phyloP scores from a whole-genome alignment of 2,113 vertebrate genomes.

The Aptenodytes patagonicus region DNA sequence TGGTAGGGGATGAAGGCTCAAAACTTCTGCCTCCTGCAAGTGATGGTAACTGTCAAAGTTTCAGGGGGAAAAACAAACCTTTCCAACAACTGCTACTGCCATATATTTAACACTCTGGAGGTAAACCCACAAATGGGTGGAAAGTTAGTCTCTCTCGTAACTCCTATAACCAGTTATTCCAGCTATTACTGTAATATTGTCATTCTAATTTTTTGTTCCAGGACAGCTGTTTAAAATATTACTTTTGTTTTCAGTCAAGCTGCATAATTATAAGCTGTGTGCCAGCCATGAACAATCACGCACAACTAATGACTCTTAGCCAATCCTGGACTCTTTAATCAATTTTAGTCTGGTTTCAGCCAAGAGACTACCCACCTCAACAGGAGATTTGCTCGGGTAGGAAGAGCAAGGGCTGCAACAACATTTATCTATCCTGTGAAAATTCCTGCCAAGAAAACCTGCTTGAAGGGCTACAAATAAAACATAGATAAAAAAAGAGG shows the following conservation, averaged over 20 bases:
- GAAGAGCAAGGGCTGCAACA: background rate
- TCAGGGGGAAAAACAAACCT: background rate
- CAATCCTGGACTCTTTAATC: slow-evolving; percentile 18
- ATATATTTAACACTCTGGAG: background rate
- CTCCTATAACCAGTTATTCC: slow-evolving; percentile 50
- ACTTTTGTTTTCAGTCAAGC: slow-evolving; percentile 46
- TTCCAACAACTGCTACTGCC: background rate
- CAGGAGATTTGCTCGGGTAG: background rate
- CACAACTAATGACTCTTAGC: slow-evolving; percentile 2
- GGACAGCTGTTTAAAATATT: slow-evolving; percentile 43
- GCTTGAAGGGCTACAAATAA: background rate
- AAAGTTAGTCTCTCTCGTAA: background rate
- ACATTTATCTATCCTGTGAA: background rate
- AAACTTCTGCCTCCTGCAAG: background rate
- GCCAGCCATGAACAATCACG: background rate
- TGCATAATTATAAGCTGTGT: slow-evolving; percentile 31
- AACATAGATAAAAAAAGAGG: background rate
- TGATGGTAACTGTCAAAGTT: background rate
- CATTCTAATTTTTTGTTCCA: slow-evolving; percentile 54
- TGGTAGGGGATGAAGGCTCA: background rate
- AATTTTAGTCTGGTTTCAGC: slow-evolving; percentile 38
- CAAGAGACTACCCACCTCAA: background rate
- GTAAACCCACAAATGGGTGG: background rate
- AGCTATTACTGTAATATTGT: slow-evolving; percentile 43
- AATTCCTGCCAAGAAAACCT: background rate